A percentile compares a stretch with the other conserved stretches of the same genome.
These are phyloP conservation scores for Drosophila meridiana DNA, from an alignment of 2,888 invertebrate species.

Conservation along the genomic window DNA sequence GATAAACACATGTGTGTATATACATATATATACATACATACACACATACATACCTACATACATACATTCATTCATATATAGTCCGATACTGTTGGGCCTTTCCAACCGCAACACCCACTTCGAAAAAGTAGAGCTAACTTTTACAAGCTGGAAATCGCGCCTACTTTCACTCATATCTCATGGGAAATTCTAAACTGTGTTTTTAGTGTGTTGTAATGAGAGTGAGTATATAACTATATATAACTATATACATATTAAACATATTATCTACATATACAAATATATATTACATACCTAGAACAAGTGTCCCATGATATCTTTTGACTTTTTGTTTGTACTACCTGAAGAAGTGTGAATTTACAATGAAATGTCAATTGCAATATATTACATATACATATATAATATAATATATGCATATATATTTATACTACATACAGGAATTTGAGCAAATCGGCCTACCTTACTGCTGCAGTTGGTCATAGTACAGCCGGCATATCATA, in stretches of 20 bases:
- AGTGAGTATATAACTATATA: not conserved
- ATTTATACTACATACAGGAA: not conserved
- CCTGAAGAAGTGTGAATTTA: slow-evolving; percentile 1
- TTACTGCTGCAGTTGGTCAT: not conserved
- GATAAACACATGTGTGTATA: not conserved
- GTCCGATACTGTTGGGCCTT: slow-evolving; percentile 3
- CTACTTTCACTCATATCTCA: slow-evolving; percentile 46
- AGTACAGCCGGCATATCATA: not conserved
- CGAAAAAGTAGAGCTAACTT: slow-evolving; percentile 27
- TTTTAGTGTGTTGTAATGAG: slow-evolving; percentile 27
- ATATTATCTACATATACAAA: not conserved
- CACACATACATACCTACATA: not conserved
- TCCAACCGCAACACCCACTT: slow-evolving; percentile 29
- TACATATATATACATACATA: not conserved
- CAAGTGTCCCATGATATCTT: slow-evolving; percentile 5
- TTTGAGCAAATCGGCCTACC: slow-evolving; percentile 15
- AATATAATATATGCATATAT: not conserved
- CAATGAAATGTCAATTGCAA: slow-evolving; percentile 21
- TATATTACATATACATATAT: not conserved
- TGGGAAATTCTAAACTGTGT: slow-evolving; percentile 56
- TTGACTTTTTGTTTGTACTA: slow-evolving; percentile 1
- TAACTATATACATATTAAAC: not conserved
- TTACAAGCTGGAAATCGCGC: slow-evolving; percentile 48
- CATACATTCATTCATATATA: slow-evolving; percentile 3
- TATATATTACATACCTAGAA: not conserved